Conservation (phyloP, 2,888 invertebrate species). For the Oligia latruncula region DNA sequence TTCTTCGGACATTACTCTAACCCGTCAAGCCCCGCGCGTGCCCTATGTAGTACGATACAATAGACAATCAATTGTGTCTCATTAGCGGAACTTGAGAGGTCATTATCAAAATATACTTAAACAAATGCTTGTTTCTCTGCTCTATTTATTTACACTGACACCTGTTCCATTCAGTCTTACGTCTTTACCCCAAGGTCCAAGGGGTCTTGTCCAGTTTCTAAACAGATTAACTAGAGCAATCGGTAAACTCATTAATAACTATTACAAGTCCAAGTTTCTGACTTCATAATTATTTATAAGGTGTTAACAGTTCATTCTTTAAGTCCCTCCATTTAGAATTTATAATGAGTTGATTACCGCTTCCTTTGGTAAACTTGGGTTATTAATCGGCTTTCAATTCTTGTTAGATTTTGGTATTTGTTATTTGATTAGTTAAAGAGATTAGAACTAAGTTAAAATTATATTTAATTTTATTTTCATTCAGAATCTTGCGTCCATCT, state of each 20-base stretch:
- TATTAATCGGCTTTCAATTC: slow-evolving; percentile 68
- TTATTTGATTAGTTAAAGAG: slow-evolving; percentile 55
- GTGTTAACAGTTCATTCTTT: slow-evolving; percentile 73
- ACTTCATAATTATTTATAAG: slow-evolving; percentile 77
- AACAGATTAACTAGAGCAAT: slow-evolving; percentile 81
- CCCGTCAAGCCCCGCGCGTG: too few species aligned
- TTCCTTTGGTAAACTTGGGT: slow-evolving; percentile 50
- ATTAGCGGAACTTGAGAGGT: too few species aligned
- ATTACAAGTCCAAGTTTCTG: slow-evolving; percentile 67
- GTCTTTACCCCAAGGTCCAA: slow-evolving; percentile 62
- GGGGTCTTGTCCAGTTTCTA: slow-evolving; percentile 75
- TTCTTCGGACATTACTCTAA: neutral
- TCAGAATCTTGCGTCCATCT: neutral
- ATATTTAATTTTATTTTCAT: neutral
- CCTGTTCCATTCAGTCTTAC: slow-evolving; percentile 22
- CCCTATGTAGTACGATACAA: too few species aligned
- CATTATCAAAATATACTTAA: neutral
- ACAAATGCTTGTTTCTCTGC: neutral
- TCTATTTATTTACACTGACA: slow-evolving; percentile 18
- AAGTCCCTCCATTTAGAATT: slow-evolving; percentile 70
- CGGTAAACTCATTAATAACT: slow-evolving; percentile 80
- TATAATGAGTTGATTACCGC: slow-evolving; percentile 59
- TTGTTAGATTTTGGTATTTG: slow-evolving; percentile 49
- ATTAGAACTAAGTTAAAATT: slow-evolving; percentile 9
- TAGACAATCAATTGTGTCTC: too few species aligned